These are phyloP conservation scores for Cuniculus paca DNA, from an alignment of 2,797 vertebrate species.

Conservation along the genomic window DNA sequence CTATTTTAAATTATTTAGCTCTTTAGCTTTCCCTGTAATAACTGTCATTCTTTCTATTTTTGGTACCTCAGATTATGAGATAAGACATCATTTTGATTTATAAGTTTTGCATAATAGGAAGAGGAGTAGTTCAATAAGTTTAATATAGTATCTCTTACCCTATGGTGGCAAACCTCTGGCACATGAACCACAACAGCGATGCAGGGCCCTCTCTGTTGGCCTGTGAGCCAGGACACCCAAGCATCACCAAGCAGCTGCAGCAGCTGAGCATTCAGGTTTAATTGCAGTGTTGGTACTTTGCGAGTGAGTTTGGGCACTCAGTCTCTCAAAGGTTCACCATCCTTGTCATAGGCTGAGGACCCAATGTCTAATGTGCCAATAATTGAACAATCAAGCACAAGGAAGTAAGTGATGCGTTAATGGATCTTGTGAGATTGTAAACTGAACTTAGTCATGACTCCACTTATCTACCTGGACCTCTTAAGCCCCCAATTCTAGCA, in stretches of 20 bases:
- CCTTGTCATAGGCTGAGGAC: not conserved
- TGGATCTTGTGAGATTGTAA: too few relatives aligned
- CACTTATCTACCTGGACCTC: not conserved
- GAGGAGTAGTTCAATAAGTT: not conserved
- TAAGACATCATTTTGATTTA: not conserved
- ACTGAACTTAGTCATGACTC: not conserved
- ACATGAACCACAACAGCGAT: fast-evolving
- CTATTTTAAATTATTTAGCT: not conserved
- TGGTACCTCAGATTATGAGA: not conserved
- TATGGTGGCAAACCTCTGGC: not conserved
- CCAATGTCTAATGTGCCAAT: not conserved
- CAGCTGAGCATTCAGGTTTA: not conserved
- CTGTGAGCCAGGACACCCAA: not conserved
- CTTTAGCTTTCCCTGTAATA: not conserved
- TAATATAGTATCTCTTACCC: not conserved
- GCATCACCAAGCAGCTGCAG: not conserved
- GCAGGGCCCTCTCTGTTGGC: not conserved
- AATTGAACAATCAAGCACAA: not conserved
- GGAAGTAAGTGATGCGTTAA: not conserved
- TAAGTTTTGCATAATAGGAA: not conserved
- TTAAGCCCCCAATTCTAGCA: not conserved
- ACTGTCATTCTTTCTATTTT: not conserved
- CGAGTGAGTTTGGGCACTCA: not conserved
- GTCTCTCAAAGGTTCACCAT: not conserved
- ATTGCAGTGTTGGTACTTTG: not conserved